A percentile compares a stretch with the other conserved stretches of the same genome.
Evolutionary conservation across 2,113 vertebrate genomes (phyloP).

Genomic region (Corythornis cristatus): DNA sequence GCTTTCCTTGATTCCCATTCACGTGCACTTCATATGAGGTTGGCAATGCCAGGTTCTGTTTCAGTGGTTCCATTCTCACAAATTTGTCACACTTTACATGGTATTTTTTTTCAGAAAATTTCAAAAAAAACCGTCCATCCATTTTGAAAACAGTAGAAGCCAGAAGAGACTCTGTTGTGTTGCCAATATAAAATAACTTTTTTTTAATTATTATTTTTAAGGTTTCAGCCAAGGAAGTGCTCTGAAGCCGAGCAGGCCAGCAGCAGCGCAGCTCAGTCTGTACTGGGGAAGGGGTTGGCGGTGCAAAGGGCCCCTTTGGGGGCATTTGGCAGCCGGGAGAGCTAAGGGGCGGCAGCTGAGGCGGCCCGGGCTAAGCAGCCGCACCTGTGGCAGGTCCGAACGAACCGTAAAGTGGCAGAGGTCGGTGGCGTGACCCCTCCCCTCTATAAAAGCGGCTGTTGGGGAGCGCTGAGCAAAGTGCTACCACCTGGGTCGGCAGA

Average conservation of each 20-base stretch:
- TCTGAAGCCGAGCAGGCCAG: neutral
- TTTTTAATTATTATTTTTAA: neutral
- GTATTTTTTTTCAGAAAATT: neutral
- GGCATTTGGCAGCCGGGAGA: too few species aligned
- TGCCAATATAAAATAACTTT: neutral
- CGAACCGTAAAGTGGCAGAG: too few species aligned
- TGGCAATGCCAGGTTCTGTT: neutral
- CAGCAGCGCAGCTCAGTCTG: too few species aligned
- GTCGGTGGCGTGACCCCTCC: too few species aligned
- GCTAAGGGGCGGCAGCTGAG: too few species aligned
- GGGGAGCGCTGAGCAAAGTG: too few species aligned
- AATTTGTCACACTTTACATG: neutral
- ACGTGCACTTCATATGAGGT: neutral
- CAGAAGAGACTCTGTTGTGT: neutral
- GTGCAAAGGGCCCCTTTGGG: too few species aligned
- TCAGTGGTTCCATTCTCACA: neutral
- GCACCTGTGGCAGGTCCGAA: too few species aligned
- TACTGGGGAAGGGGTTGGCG: too few species aligned
- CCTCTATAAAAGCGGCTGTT: too few species aligned
- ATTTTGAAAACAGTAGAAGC: neutral
- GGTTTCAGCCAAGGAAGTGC: neutral
- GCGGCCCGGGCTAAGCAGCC: too few species aligned
- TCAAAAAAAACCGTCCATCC: neutral
- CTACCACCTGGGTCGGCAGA: too few species aligned
- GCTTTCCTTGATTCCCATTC: neutral